phyloP scores from a whole-genome alignment of 2,113 vertebrate genomes.

The Actenoides lindsayi region DNA sequence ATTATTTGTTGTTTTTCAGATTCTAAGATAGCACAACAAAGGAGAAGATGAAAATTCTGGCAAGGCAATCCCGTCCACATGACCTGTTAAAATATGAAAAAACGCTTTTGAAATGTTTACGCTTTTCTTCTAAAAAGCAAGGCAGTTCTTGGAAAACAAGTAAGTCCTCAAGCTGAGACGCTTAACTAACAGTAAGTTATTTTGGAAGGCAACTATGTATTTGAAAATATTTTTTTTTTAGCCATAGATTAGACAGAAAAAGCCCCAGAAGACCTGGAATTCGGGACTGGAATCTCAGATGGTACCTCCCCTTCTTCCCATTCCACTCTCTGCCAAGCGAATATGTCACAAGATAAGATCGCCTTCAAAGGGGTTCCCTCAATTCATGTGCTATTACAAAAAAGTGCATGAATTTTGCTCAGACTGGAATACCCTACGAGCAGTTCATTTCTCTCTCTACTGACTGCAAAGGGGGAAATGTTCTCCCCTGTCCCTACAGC shows the following conservation, averaged over 20 bases:
- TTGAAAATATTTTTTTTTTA: neutral
- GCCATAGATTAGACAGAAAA: neutral
- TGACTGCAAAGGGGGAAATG: neutral
- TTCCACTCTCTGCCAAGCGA: neutral
- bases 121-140: neutral
- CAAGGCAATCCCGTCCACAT: constrained; percentile 96
- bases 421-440: neutral
- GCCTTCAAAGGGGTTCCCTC: neutral
- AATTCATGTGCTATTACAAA: neutral
- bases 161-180: neutral
- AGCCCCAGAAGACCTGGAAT: neutral
- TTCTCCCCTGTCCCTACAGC: neutral
- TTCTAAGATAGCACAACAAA: constrained; percentile 95
- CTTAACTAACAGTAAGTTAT: neutral
- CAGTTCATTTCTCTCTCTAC: neutral
- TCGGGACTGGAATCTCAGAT: neutral
- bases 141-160: neutral
- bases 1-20: constrained; percentile 96
- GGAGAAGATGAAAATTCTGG: constrained; percentile 94
- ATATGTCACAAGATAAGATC: rapidly evolving
- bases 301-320: neutral
- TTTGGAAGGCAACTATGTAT: neutral
- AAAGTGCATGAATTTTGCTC: neutral
- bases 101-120: neutral
- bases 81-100: constrained; percentile 80